Evolutionary conservation across 1,140 invertebrate genomes (phyloP).

Genomic region (Liolophura sinensis): DNA sequence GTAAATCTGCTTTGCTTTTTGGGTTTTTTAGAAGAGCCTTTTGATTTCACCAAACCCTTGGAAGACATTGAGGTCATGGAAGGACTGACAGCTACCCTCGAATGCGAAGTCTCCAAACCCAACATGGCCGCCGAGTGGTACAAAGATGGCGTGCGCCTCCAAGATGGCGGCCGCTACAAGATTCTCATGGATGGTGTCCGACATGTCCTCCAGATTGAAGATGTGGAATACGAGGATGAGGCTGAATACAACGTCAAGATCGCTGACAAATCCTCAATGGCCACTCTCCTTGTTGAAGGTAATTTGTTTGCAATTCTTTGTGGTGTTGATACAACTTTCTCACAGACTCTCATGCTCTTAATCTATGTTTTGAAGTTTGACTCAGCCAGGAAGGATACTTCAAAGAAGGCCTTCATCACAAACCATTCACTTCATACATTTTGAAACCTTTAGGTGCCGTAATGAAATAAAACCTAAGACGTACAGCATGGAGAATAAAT

Average conservation of each 20-base stretch:
- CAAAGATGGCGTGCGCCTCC: slow-evolving; percentile 70
- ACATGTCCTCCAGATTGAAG: slow-evolving; percentile 78
- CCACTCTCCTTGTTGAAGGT: slow-evolving; percentile 86
- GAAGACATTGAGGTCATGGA: slow-evolving; percentile 33
- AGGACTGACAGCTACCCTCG: slow-evolving; percentile 34
- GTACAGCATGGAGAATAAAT: too few species aligned
- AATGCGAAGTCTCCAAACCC: slow-evolving; percentile 72
- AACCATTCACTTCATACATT: too few species aligned
- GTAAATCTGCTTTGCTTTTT: neutral
- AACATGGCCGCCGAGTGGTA: slow-evolving; percentile 78
- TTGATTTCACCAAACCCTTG: slow-evolving; percentile 44
- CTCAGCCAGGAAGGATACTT: too few species aligned
- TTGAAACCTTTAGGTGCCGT: too few species aligned
- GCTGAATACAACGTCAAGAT: slow-evolving; percentile 81
- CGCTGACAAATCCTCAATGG: slow-evolving; percentile 79
- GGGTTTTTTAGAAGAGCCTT: slow-evolving; percentile 38
- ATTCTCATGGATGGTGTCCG: slow-evolving; percentile 81
- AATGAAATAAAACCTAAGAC: too few species aligned
- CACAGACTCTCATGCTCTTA: neutral
- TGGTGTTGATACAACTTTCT: neutral
- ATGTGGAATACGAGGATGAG: slow-evolving; percentile 78
- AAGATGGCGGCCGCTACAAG: slow-evolving; percentile 74
- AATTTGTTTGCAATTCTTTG: slow-evolving; percentile 27
- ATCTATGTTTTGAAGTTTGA: too few species aligned
- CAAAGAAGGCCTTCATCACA: too few species aligned